Percentiles rank a stretch among this genome's conserved stretches.
Conservation (phyloP, 2,797 vertebrate species). For the Liparis tanakae region DNA sequence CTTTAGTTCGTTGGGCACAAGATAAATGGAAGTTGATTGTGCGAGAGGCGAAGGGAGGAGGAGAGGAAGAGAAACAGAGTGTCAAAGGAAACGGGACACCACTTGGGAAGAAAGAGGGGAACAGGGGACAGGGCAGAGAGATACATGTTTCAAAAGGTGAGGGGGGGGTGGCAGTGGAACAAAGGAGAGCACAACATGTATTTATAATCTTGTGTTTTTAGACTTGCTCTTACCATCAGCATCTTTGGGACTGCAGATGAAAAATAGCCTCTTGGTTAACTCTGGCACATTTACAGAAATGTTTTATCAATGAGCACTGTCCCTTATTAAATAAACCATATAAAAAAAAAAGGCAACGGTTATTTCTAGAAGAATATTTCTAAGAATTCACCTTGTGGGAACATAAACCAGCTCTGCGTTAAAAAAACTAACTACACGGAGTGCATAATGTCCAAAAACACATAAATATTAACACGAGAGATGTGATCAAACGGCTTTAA, state of each 20-base stretch:
- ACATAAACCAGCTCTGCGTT: slow-evolving; percentile 24
- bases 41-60: background rate
- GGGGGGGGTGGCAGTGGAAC: slow-evolving; percentile 52
- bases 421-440: slow-evolving; percentile 6
- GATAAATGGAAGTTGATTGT: slow-evolving; percentile 47
- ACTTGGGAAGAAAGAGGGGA: background rate
- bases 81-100: background rate
- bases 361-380: slow-evolving; percentile 57
- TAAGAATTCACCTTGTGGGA: slow-evolving; percentile 53
- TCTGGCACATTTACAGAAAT: too few relatives aligned
- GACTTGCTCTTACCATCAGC: too few relatives aligned
- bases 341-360: too few relatives aligned
- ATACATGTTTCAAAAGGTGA: slow-evolving; percentile 21
- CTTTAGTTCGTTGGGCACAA: slow-evolving; percentile 34
- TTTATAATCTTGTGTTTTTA: too few relatives aligned
- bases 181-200: slow-evolving; percentile 56
- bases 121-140: background rate
- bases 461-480: slow-evolving; percentile 37
- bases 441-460: slow-evolving; percentile 33
- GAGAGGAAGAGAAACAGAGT: background rate
- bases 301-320: too few relatives aligned
- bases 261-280: too few relatives aligned
- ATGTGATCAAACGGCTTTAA: slow-evolving; percentile 31
- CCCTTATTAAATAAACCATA: too few relatives aligned
- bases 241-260: too few relatives aligned